phyloP scores from a whole-genome alignment of 2,797 vertebrate genomes.

The Pristis pectinata region DNA sequence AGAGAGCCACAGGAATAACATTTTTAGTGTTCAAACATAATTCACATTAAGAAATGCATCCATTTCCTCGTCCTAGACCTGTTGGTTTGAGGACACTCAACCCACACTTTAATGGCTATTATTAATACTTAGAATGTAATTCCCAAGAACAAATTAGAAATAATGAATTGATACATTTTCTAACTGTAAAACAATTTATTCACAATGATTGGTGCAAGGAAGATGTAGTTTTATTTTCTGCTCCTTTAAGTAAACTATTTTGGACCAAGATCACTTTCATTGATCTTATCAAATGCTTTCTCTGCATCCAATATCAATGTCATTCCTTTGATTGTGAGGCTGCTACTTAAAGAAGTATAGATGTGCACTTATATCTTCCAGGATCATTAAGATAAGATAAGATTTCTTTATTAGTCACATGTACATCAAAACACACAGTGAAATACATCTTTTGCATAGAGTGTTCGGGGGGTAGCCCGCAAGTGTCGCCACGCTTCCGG shows the following conservation, averaged over 20 bases:
- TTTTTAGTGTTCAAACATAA: background rate
- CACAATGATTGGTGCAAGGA: background rate
- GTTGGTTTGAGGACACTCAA: background rate
- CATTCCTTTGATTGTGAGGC: background rate
- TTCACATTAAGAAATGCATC: background rate
- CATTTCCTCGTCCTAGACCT: background rate
- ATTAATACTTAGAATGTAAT: background rate
- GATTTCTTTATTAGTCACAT: no score
- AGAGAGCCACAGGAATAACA: background rate
- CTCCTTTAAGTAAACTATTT: background rate
- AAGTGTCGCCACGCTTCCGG: no score
- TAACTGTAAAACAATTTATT: slow-evolving; percentile 13
- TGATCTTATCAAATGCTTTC: background rate
- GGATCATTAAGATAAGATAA: background rate
- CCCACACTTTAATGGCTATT: background rate
- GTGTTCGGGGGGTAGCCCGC: no score
- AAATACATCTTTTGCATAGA: no score
- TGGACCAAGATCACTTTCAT: background rate
- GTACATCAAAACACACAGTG: no score
- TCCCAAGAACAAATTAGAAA: background rate
- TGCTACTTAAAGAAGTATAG: background rate
- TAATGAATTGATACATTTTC: background rate
- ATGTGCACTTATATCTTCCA: background rate
- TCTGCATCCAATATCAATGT: background rate
- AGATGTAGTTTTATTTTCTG: background rate